Percentiles rank a stretch among this genome's conserved stretches.
phyloP scores from a whole-genome alignment of 2,113 vertebrate species.

The Progne subis region DNA sequence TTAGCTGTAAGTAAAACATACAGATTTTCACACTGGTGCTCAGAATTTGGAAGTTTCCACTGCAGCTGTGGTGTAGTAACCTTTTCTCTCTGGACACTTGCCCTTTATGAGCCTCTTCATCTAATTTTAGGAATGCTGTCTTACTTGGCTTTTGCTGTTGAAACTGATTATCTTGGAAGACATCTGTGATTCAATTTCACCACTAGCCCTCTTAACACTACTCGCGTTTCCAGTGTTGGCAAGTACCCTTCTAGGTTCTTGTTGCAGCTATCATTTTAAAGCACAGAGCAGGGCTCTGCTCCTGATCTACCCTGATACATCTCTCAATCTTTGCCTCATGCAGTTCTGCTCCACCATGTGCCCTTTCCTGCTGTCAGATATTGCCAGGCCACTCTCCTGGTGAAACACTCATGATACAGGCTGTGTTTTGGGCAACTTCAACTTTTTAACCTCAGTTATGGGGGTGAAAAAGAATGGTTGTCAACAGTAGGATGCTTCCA shows the following conservation, averaged over 20 bases:
- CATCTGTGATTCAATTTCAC: background rate
- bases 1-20: background rate
- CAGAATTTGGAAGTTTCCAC: background rate
- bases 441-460: background rate
- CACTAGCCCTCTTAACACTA: background rate
- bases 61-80: background rate
- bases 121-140: background rate
- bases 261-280: background rate
- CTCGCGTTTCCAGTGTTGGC: background rate
- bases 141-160: background rate
- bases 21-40: background rate
- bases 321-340: background rate
- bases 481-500: background rate
- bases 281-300: background rate
- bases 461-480: background rate
- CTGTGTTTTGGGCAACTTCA: background rate
- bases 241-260: background rate
- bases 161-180: background rate
- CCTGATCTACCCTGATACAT: background rate
- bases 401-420: rapidly evolving
- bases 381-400: background rate
- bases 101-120: background rate
- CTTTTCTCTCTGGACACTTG: background rate
- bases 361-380: background rate
- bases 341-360: background rate